Conservation (phyloP, 2,797 vertebrate species). For the Vireo griseus region DNA sequence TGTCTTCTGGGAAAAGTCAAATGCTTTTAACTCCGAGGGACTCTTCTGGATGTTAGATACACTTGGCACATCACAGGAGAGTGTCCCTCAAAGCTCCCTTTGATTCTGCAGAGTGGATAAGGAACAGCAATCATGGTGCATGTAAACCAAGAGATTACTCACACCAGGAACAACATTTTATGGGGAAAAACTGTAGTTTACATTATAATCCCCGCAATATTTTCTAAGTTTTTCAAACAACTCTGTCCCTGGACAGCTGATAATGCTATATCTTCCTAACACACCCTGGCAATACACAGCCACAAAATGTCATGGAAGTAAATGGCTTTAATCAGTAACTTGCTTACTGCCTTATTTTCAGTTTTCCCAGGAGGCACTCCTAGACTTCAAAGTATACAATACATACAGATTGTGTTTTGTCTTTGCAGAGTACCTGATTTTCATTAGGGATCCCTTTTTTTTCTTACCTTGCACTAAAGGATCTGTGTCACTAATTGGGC, state of each 20-base stretch:
- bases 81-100: neutral
- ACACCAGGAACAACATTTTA: neutral
- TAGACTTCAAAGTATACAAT: neutral
- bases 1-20: neutral
- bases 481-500: neutral
- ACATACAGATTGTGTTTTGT: neutral
- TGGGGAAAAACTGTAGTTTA: neutral
- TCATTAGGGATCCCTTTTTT: neutral
- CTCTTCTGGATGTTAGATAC: neutral
- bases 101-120: neutral
- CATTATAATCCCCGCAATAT: neutral
- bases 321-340: slow-evolving; percentile 40
- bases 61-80: neutral
- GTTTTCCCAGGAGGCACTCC: slow-evolving; percentile 11
- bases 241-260: neutral
- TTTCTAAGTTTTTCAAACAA: neutral
- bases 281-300: neutral
- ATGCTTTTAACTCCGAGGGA: neutral
- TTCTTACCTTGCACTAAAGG: neutral
- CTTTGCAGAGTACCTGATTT: slow-evolving; percentile 23
- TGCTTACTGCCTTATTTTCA: slow-evolving; percentile 26
- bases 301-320: slow-evolving; percentile 22
- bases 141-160: neutral
- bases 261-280: neutral
- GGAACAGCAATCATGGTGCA: neutral